Percentiles rank a stretch among this genome's conserved stretches.
Evolutionary conservation across 2,888 invertebrate species (phyloP).

Genomic region (Mantis religiosa): DNA sequence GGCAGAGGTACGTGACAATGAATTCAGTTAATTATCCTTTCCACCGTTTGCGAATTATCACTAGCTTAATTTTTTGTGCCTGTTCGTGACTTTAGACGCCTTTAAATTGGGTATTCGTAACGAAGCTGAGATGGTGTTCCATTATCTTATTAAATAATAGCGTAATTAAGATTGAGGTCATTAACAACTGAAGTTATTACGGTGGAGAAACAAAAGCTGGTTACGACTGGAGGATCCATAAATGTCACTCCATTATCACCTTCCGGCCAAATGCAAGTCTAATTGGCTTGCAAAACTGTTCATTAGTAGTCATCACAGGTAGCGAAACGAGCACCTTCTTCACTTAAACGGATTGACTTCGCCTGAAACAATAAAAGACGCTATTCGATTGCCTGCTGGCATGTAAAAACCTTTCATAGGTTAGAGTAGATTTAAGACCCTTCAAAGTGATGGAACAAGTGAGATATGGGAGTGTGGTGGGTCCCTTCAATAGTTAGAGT

Average conservation of each 20-base stretch:
- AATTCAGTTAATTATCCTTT: not conserved
- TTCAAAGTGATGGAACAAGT: too few relatives aligned
- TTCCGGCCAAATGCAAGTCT: not conserved
- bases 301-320: not conserved
- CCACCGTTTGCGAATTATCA: not conserved
- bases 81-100: not conserved
- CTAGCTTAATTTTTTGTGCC: not conserved
- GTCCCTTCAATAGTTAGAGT: too few relatives aligned
- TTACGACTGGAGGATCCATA: not conserved
- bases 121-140: not conserved
- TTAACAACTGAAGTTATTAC: not conserved
- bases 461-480: too few relatives aligned
- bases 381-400: too few relatives aligned
- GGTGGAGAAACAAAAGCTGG: not conserved
- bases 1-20: not conserved
- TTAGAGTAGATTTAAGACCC: too few relatives aligned
- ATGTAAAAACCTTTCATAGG: too few relatives aligned
- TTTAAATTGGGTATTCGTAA: not conserved
- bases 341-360: too few relatives aligned
- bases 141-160: not conserved
- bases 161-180: not conserved
- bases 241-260: not conserved
- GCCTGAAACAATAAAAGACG: too few relatives aligned
- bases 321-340: not conserved
- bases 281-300: not conserved